Base-by-base conservation (phyloP, 30 jellyfish, hydroid and myxozoan species). In the Hydractinia symbiolongicarpus region DNA sequence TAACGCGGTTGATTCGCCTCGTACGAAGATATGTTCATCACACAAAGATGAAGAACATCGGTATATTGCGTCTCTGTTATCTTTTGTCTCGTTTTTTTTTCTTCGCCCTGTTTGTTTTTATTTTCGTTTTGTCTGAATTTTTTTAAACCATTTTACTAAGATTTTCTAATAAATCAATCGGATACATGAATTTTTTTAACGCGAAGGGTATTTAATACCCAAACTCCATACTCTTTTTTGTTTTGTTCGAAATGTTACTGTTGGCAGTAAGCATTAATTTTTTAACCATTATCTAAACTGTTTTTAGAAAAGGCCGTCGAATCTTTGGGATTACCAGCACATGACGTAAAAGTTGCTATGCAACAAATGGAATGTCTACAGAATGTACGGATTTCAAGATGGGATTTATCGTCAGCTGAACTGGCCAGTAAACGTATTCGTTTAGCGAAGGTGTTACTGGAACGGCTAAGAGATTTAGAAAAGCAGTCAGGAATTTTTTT, bases 401-500 rank as follows among this genome's bases (percentile, higher is more conserved):
- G 96, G 96, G 84, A 81, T 62, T 60, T 67, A 78, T 81, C 84
- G 53, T 77, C 86, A 89, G 83, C 67, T 40, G n/a, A 66, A 4
- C 52, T 85, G 78, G 78, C 97, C 9, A 82, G 79, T 4, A 86
- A 76, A 57, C 66, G 97, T 58, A 82, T 71, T 14, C 79, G 79
- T 66, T 70, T 90, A 21, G 97, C 97, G 30, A 76, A 71, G 56
- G 53, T 75, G 53, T 69, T 90, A 62, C 87, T 90, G 84, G 78
- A 77, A 68, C 88, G 91, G 60, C 58, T 90, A 81, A 93, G 81
- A 66, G 83, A 62, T 88, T 78, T 85, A 5, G 95, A 90, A 78
- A 84, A 85, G 30, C 95, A 90, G 83, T 84, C 95, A 11, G 97
- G 97, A 58, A 79, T 81, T 21, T 90, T 90, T 73, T 53, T 90